Percentiles rank a stretch among this genome's conserved stretches.
phyloP scores from a whole-genome alignment of 2,797 vertebrate species.

The Prunella strophiata region DNA sequence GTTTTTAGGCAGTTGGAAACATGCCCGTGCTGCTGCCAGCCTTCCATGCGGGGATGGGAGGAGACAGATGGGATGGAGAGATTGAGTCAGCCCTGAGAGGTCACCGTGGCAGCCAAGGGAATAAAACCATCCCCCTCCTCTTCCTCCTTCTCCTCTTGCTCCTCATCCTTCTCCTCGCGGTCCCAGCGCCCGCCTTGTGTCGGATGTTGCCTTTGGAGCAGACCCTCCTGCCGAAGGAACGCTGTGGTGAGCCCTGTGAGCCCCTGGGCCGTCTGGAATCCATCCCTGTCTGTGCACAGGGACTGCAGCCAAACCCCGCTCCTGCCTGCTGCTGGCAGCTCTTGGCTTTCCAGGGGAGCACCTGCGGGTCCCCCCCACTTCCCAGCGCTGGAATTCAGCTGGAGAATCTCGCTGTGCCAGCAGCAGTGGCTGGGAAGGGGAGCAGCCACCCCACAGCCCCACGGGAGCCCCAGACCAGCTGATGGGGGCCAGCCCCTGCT shows the following conservation, averaged over 20 bases:
- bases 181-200: neutral
- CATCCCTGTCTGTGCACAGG: neutral
- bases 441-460: neutral
- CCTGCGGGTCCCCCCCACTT: neutral
- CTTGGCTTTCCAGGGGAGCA: neutral
- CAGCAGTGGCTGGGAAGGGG: neutral
- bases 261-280: constrained; percentile 42
- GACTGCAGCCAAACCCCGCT: neutral
- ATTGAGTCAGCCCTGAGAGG: neutral
- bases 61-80: neutral
- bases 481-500: neutral
- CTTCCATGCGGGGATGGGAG: neutral
- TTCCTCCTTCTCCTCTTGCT: neutral
- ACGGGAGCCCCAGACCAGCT: fast-evolving
- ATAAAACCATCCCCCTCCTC: neutral
- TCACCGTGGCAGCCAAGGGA: neutral
- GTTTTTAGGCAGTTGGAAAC: constrained; percentile 29
- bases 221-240: constrained; percentile 5
- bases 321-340: neutral
- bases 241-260: neutral
- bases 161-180: neutral
- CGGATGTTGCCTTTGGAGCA: constrained; percentile 75
- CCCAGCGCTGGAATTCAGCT: fast-evolving
- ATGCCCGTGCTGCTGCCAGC: neutral
- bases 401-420: fast-evolving